Evolutionary conservation across 1,140 invertebrate genomes (phyloP).

Genomic region (Brachionus rubens): DNA sequence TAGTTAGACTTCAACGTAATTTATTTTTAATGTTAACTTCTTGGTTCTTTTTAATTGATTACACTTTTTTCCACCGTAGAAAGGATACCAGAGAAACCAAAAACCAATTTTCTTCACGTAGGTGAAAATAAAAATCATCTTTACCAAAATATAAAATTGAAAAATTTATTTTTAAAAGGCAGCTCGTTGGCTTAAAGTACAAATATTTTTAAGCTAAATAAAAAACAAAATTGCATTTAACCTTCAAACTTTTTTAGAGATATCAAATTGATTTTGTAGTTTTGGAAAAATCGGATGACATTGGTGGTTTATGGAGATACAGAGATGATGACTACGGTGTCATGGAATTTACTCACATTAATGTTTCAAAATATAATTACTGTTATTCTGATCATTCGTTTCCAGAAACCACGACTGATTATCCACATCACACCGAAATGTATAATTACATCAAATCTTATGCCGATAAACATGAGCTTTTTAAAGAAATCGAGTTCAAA

Average conservation of each 20-base stretch:
- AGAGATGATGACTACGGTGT: slow-evolving; percentile 57
- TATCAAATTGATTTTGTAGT: slow-evolving; percentile 51
- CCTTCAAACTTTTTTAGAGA: slow-evolving; percentile 45
- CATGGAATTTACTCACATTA: slow-evolving; percentile 59
- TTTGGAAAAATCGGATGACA: slow-evolving; percentile 53
- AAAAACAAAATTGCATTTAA: not conserved
- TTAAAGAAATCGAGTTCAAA: slow-evolving; percentile 51
- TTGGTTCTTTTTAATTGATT: too few species aligned
- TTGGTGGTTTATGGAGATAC: slow-evolving; percentile 58
- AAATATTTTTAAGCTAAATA: not conserved
- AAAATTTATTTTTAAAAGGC: not conserved
- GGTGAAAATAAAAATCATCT: too few species aligned
- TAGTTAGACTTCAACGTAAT: too few species aligned
- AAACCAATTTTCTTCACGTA: too few species aligned
- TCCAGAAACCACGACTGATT: slow-evolving; percentile 53
- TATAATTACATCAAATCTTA: slow-evolving; percentile 55
- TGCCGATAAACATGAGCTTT: slow-evolving; percentile 51
- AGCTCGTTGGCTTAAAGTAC: slow-evolving; percentile 38
- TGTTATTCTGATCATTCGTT: slow-evolving; percentile 58
- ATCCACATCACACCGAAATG: slow-evolving; percentile 56
- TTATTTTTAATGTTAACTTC: too few species aligned
- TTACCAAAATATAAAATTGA: not conserved
- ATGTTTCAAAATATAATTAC: slow-evolving; percentile 59
- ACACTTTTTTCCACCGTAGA: too few species aligned
- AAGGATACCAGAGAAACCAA: too few species aligned